Evolutionary conservation across 2,888 invertebrate genomes (phyloP).

Genomic region (Harpagoxenus sublaevis): DNA sequence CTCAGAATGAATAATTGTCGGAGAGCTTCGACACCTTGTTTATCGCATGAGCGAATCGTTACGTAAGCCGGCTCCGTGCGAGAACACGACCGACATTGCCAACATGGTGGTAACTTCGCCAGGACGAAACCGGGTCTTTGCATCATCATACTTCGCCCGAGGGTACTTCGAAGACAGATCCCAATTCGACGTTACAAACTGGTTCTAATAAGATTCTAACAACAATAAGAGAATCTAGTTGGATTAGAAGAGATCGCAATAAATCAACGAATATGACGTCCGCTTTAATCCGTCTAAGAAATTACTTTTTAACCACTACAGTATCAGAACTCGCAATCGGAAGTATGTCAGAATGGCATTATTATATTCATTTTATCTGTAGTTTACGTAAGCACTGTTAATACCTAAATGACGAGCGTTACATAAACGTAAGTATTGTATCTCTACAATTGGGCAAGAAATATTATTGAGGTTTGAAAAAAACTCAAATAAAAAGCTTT

Average conservation of each 20-base stretch:
- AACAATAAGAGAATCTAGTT: neutral
- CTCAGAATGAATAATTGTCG: slow-evolving; percentile 27
- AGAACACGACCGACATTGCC: slow-evolving; percentile 21
- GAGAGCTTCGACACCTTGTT: slow-evolving; percentile 39
- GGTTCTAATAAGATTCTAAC: neutral
- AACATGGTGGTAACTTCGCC: slow-evolving; percentile 34
- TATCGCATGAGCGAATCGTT: slow-evolving; percentile 33
- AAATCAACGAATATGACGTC: neutral
- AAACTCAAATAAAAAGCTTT: neutral
- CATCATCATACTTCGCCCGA: neutral
- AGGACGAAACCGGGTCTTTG: slow-evolving; percentile 26
- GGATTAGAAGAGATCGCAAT: neutral
- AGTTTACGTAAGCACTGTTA: neutral
- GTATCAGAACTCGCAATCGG: neutral
- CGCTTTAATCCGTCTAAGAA: neutral
- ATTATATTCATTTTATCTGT: neutral
- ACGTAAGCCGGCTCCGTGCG: slow-evolving; percentile 4
- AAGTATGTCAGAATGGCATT: neutral
- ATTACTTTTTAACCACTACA: neutral
- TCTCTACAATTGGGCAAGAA: neutral
- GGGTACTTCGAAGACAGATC: neutral
- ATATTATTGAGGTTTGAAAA: slow-evolving; percentile 21
- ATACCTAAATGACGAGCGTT: neutral
- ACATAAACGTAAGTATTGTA: neutral
- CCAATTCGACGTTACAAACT: neutral